Base-by-base conservation (phyloP, 2,113 vertebrate genomes). In the Pachyramphus minor region DNA sequence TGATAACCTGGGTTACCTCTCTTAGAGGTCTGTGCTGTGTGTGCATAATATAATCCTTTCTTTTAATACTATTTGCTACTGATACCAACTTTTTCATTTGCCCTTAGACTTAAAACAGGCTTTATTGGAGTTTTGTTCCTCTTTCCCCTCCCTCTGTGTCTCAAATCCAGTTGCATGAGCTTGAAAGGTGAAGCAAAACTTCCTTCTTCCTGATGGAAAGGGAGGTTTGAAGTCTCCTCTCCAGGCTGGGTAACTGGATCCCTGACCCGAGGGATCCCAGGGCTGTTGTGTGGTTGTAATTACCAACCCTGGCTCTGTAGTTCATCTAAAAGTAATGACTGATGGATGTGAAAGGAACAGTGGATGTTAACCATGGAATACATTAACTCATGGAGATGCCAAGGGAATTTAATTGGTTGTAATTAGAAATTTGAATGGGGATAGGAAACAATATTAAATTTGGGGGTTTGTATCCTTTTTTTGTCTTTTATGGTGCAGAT, bases 321-420 rank as follows among this genome's bases (percentile, higher is more conserved):
- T 79, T 96, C 88, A 91, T 96, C 93, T 93, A 94, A 90, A 97
- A 96, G 68, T 97, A 96, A 95, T 96, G 95, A 88, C 86, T 87
- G 45, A 42, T 87, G 69, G 50, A 52, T 90, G 84, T 87, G 84
- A 88, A 80, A 90, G 75, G 89, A 93, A 31, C 66, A 68, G 33
- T 77, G 77, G 91, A 55, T 89, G 86, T 96, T 97, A 96, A 93
- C 84, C 71, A 39, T 94, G 85, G 95, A 96, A 93, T 96, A 87
- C 77, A 84, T 96, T 94, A 94, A 74, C 53, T 92, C 9, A 1
- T 49, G 37, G 45, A 66, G 63, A 39, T 76, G 56, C 60, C 53
- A 56, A 60, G 39, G 67, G 69, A 60, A 60, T 78, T 45, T 60
- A 78, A 86, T 92, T 78, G 87, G 58, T 76, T 0, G 2, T 84